Percentiles rank a stretch among this genome's conserved stretches.
These are phyloP conservation scores for Apis mellifera DNA, from an alignment of 1,140 invertebrate genomes.

Conservation along the genomic window Amel_HAv3.1 CM009945.2:3915001-3915500, in stretches of 20 bases:
- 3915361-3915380: conserved; percentile 87
- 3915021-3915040: conserved; percentile 89
- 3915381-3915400: conserved; percentile 87
- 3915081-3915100: conserved; percentile 90
- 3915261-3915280: conserved; percentile 86
- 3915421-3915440: conserved; percentile 88
- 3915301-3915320: conserved; percentile 93
- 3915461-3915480: conserved; percentile 81
- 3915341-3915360: conserved; percentile 89
- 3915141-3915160: conserved; percentile 85
- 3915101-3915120: conserved; percentile 85
- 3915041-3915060: conserved; percentile 92
- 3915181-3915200: background rate
- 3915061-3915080: conserved; percentile 89
- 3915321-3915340: conserved; percentile 92
- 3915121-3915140: conserved; percentile 86
- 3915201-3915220: conserved; percentile 2
- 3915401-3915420: conserved; percentile 93
- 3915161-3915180: conserved; percentile 82
- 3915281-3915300: conserved; percentile 93
- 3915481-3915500: background rate
- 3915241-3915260: conserved; percentile 91
- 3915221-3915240: conserved; percentile 37
- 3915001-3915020: conserved; percentile 90
- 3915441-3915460: conserved; percentile 85